Conservation (phyloP, 2,113 vertebrate genomes). For the Capreolus pygargus region DNA sequence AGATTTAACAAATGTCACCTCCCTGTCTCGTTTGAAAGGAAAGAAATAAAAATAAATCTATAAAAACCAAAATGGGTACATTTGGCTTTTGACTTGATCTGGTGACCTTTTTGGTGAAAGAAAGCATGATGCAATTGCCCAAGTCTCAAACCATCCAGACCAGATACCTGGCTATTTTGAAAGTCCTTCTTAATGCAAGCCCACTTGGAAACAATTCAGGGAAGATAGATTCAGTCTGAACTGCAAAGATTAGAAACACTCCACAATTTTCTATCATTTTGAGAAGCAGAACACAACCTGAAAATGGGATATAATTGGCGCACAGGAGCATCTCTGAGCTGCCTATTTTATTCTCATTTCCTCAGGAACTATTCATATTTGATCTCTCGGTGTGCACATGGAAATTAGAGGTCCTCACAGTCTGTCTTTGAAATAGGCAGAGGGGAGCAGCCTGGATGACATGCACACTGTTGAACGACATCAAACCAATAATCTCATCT, state of each 20-base stretch:
- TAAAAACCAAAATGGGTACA: background rate
- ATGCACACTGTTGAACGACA: constrained; percentile 41
- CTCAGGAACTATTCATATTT: constrained; percentile 70
- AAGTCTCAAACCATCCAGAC: background rate
- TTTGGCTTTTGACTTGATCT: background rate
- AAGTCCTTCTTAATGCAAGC: background rate
- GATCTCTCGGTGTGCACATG: constrained; percentile 64
- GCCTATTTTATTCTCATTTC: constrained; percentile 67
- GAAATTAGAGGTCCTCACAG: constrained; percentile 66
- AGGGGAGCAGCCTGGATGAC: constrained; percentile 57
- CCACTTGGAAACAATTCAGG: constrained; percentile 61
- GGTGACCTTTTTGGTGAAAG: background rate
- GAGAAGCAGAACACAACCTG: constrained; percentile 48
- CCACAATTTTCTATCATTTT: constrained; percentile 46
- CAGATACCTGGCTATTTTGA: background rate
- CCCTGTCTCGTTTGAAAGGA: background rate
- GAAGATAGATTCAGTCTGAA: constrained; percentile 19
- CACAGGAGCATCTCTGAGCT: constrained; percentile 64
- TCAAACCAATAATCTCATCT: constrained; percentile 65
- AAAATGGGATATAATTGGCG: constrained; percentile 65
- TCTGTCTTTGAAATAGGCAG: constrained; percentile 64
- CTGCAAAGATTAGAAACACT: constrained; percentile 13
- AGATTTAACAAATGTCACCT: background rate
- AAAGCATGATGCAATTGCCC: constrained; percentile 11
- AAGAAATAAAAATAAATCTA: background rate